Evolutionary conservation across 2,113 vertebrate species (phyloP).

Genomic region (cattle (Bos taurus)): DNA sequence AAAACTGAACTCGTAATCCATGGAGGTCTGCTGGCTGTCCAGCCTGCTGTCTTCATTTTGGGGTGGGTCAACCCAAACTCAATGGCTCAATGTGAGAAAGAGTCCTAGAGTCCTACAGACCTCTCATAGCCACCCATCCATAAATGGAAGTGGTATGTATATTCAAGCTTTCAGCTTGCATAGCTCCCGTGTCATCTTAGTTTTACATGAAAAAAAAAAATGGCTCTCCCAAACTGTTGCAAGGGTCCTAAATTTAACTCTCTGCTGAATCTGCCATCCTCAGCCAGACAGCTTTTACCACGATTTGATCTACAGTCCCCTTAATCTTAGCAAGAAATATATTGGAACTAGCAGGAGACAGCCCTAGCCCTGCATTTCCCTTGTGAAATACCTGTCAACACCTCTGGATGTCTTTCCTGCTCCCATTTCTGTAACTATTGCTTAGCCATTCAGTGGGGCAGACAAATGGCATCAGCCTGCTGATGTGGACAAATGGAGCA

Average conservation of each 20-base stretch:
- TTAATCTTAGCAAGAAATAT: not conserved
- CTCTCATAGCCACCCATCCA: not conserved
- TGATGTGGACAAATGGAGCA: not conserved
- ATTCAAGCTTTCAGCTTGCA: not conserved
- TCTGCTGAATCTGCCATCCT: not conserved
- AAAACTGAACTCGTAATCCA: not conserved
- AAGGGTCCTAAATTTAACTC: slow-evolving; percentile 29
- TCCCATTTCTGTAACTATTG: not conserved
- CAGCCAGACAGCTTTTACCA: not conserved
- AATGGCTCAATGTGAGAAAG: not conserved
- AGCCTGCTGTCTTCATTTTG: not conserved
- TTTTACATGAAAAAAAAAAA: not conserved
- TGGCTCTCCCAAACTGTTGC: not conserved
- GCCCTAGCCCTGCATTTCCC: not conserved
- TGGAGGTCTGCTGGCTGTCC: not conserved
- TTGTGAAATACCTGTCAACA: not conserved
- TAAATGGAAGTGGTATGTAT: not conserved
- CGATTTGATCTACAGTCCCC: not conserved
- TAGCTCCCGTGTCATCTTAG: not conserved
- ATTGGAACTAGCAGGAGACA: not conserved
- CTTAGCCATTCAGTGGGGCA: not conserved
- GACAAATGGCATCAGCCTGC: not conserved
- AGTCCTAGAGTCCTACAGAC: not conserved
- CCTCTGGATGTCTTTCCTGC: not conserved
- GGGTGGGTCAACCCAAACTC: not conserved